Evolutionary conservation across 2,113 vertebrate genomes (phyloP).

Genomic region (Philantomba maxwellii): DNA sequence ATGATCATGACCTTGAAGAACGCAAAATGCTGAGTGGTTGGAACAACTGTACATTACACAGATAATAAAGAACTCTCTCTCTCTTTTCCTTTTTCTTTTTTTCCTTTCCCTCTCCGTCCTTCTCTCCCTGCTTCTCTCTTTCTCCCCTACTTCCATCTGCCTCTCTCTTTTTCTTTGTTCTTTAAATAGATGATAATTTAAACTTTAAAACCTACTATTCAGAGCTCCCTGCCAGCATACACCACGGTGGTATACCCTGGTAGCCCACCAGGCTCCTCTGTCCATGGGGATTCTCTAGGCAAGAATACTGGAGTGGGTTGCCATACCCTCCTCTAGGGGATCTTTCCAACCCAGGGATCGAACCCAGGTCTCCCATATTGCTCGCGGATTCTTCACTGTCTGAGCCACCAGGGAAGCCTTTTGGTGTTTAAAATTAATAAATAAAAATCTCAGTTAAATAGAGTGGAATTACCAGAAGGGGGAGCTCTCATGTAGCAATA

Average conservation of each 20-base stretch:
- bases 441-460: not conserved
- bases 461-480: not conserved
- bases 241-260: not conserved
- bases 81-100: not conserved
- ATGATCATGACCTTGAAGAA: not conserved
- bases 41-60: not conserved
- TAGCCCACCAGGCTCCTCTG: not conserved
- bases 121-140: fast-evolving
- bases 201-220: not conserved
- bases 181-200: not conserved
- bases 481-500: not conserved
- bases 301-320: not conserved
- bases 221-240: not conserved
- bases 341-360: not conserved
- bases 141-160: fast-evolving
- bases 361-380: not conserved
- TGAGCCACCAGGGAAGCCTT: not conserved
- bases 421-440: not conserved
- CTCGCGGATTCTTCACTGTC: not conserved
- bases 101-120: not conserved
- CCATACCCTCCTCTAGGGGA: not conserved
- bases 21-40: not conserved
- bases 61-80: not conserved
- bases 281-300: not conserved
- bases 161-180: too few relatives aligned